Percentiles rank a stretch among this genome's conserved stretches.
Evolutionary conservation across 2,797 vertebrate genomes (phyloP).

Genomic region (Hafferia zeledoni): DNA sequence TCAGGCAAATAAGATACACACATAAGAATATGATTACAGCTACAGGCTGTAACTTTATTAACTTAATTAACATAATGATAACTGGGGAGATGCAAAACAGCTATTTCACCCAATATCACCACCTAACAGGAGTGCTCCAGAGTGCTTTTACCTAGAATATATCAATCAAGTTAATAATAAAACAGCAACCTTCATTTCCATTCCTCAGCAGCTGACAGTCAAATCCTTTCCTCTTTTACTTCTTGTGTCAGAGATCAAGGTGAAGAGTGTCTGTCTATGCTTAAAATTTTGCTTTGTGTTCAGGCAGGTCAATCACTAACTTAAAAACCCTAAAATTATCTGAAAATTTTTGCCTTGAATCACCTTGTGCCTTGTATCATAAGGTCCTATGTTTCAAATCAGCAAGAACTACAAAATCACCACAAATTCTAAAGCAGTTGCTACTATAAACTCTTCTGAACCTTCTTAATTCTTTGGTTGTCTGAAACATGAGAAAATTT

Average conservation of each 20-base stretch:
- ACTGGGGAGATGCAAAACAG: constrained; percentile 27
- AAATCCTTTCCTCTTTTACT: neutral
- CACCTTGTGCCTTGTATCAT: neutral
- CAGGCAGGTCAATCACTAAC: neutral
- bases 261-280: neutral
- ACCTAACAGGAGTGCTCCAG: neutral
- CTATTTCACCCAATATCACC: constrained; percentile 22
- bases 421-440: neutral
- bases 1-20: constrained; percentile 7
- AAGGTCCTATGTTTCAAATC: neutral
- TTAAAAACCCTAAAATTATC: neutral
- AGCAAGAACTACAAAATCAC: neutral
- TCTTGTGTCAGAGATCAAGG: neutral
- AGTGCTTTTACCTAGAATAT: constrained; percentile 16
- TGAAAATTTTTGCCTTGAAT: neutral
- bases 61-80: constrained; percentile 55
- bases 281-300: neutral
- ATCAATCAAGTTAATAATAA: constrained; percentile 1
- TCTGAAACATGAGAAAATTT: neutral
- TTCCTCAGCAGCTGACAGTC: neutral
- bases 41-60: constrained; percentile 36
- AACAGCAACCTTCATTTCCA: neutral
- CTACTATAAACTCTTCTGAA: neutral
- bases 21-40: constrained; percentile 20
- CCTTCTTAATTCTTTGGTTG: neutral